phyloP scores from a whole-genome alignment of 2,797 vertebrate species.

The Otus scops region DNA sequence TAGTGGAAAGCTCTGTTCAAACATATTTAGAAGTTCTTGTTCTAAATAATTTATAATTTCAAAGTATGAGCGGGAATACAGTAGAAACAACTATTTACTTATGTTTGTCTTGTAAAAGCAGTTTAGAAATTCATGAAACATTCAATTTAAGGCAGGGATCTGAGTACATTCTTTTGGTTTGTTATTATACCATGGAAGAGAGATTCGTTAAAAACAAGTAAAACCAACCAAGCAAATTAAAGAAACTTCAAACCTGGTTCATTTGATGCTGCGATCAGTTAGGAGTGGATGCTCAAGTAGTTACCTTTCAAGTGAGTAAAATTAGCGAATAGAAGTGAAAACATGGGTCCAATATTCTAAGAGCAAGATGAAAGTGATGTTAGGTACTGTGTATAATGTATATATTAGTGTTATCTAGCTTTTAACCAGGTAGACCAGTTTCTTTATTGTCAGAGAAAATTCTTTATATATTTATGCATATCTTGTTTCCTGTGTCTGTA shows the following conservation, averaged over 20 bases:
- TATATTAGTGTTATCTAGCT: neutral
- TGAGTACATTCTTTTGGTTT: neutral
- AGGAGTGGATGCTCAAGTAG: neutral
- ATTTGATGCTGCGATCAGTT: neutral
- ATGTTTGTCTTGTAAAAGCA: neutral
- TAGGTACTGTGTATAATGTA: too few relatives aligned
- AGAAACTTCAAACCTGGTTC: neutral
- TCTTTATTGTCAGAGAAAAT: neutral
- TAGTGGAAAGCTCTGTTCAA: neutral
- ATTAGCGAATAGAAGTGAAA: neutral
- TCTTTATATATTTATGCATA: neutral
- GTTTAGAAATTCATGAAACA: neutral
- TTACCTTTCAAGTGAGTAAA: neutral
- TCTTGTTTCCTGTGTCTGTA: neutral
- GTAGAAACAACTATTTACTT: neutral
- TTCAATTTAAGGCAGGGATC: neutral
- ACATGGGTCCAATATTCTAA: neutral
- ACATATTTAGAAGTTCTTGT: neutral
- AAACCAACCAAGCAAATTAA: neutral
- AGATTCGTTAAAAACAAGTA: neutral
- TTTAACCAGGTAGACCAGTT: neutral
- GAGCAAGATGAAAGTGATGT: neutral
- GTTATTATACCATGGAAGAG: neutral
- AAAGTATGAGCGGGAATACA: neutral
- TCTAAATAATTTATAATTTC: constrained; percentile 10